phyloP scores from a whole-genome alignment of 2,797 vertebrate genomes.

The Trematomus bernacchii region DNA sequence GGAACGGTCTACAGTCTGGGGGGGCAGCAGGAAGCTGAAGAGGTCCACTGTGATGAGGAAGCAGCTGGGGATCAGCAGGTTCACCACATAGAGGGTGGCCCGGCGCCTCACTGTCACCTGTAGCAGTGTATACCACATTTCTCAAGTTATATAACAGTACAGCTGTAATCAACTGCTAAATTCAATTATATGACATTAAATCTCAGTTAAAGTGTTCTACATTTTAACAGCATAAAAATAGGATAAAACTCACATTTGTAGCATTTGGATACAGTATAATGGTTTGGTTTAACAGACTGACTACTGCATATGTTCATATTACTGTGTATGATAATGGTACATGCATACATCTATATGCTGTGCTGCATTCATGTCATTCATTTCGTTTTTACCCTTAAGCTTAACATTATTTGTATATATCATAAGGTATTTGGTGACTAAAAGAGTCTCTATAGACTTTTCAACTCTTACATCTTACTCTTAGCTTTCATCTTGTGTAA shows the following conservation, averaged over 20 bases:
- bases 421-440: neutral
- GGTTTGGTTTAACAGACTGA: neutral
- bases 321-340: neutral
- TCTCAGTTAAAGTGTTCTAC: too few relatives aligned
- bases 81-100: slow-evolving; percentile 71
- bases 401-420: neutral
- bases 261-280: neutral
- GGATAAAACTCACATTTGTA: neutral
- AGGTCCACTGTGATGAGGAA: slow-evolving; percentile 85
- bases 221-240: neutral
- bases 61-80: slow-evolving; percentile 82
- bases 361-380: neutral
- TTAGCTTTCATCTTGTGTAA: neutral
- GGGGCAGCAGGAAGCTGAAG: slow-evolving; percentile 85
- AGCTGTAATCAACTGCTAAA: neutral
- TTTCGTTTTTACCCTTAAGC: neutral
- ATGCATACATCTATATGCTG: too few relatives aligned
- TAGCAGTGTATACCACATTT: neutral
- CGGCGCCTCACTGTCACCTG: slow-evolving; percentile 55
- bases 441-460: neutral
- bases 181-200: neutral
- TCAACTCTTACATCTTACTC: neutral
- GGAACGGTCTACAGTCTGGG: slow-evolving; percentile 68
- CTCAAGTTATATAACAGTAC: neutral
- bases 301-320: neutral